Evolutionary conservation across 2,797 vertebrate species (phyloP).

Genomic region (Poeciliopsis paucimaculata): DNA sequence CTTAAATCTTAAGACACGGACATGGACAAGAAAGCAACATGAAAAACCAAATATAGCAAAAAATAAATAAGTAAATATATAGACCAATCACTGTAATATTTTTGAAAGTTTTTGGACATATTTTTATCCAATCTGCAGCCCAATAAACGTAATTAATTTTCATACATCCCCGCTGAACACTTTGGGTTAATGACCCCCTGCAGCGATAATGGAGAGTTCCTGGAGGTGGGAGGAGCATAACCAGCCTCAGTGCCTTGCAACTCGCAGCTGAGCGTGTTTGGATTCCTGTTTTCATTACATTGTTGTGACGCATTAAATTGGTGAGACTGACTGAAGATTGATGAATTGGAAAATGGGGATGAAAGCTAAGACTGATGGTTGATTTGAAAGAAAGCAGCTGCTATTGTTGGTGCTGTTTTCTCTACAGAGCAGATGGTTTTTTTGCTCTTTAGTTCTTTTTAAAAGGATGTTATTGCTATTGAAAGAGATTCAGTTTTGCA

Average conservation of each 20-base stretch:
- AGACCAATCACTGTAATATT: neutral
- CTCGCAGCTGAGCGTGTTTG: conserved; percentile 47
- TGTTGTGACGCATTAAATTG: conserved; percentile 46
- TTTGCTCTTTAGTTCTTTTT: neutral
- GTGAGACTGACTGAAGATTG: conserved; percentile 54
- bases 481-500: conserved; percentile 16
- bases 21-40: neutral
- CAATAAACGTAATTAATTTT: conserved; percentile 50
- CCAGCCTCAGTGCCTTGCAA: conserved; percentile 3
- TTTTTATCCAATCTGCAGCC: conserved; percentile 15
- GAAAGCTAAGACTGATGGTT: neutral
- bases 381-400: conserved; percentile 49
- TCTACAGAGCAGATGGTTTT: conserved; percentile 39
- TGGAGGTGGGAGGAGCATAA: conserved; percentile 16
- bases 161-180: conserved; percentile 18
- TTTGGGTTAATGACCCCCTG: conserved; percentile 55
- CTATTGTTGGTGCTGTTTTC: conserved; percentile 32
- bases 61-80: neutral
- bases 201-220: conserved; percentile 27
- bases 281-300: conserved; percentile 56
- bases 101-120: conserved; percentile 4
- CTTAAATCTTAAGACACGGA: neutral
- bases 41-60: neutral
- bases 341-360: conserved; percentile 56
- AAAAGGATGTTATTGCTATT: conserved; percentile 28